Evolutionary conservation across 2,888 invertebrate species (phyloP), one percentile per base, ranked within the genome.

Genomic region (Drosophila affinis): DNA sequence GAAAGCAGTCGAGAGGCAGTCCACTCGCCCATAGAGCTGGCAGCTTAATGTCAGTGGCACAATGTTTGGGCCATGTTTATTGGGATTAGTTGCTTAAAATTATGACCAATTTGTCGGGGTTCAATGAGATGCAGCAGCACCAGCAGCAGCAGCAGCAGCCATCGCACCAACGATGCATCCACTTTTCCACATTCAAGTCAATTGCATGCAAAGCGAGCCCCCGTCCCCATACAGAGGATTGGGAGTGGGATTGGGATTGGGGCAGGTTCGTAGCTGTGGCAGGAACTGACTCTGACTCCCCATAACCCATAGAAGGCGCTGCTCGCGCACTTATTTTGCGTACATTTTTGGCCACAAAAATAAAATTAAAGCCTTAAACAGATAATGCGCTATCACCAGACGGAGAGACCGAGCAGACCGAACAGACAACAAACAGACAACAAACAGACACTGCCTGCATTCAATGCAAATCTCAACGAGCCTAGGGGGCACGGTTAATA

Each of bases 61-160:
- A 88, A 87, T 88, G 88, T 79, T 79, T 80, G 72, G 78, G 79
- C 80, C 81, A 87, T 88, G 89, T 87, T 89, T 90, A 89, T 90
- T 84, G 87, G 89, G 90, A 89, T 89, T 90, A 89, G 84, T 79
- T 81, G 88, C 76, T 78, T 64, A 79, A 87, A 89, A 88, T 89
- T 90, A 89, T 89, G 88, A 89, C 89, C 89, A 89, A 89, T 89
- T 89, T 89, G 90, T 84, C 87, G 81, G 53, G 75, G 75, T 79
- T 64, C 85, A 83, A 81, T 81, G 76, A 76, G 78, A 81, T 77
- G 76, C 81, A 69, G 72, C 48, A 52, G 48, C 65, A 67, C 21
- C 47, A 10, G 10, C 60, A 34, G 0, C 21, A 12, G 12, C 34
- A 6, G 12, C 21, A 14, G 54, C 39, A 39, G 39, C 14, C 39